Conservation (phyloP, 2,797 vertebrate genomes). For the Coranthus polyacanthus region DNA sequence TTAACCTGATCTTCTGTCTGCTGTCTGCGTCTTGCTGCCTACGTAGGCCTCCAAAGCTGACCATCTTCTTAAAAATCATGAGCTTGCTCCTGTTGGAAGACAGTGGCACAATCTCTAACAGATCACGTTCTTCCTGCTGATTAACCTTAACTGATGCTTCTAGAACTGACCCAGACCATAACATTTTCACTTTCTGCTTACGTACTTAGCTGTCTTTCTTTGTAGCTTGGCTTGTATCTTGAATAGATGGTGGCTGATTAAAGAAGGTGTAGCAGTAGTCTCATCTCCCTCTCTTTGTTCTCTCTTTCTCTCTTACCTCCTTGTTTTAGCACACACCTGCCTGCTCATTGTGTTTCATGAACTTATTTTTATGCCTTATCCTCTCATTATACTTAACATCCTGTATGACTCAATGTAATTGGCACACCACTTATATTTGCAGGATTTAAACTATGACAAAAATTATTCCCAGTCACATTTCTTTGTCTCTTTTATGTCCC, state of each 20-base stretch:
- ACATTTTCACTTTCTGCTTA: constrained; percentile 68
- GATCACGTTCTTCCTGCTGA: constrained; percentile 47
- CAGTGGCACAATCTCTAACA: constrained; percentile 44
- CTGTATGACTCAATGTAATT: constrained; percentile 17
- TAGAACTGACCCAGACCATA: constrained; percentile 51
- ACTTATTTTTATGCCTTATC: constrained; percentile 48
- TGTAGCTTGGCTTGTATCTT: constrained; percentile 28
- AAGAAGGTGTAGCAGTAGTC: constrained; percentile 29
- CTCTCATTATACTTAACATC: constrained; percentile 47
- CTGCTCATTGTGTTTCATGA: constrained; percentile 59
- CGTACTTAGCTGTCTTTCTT: constrained; percentile 49
- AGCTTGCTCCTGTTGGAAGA: constrained; percentile 35
- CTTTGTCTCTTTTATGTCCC: constrained; percentile 45
- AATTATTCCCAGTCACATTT: constrained; percentile 22
- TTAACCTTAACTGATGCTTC: constrained; percentile 58
- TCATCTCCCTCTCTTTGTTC: constrained; percentile 35
- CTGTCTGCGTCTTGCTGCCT: constrained; percentile 60
- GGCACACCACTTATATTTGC: constrained; percentile 1
- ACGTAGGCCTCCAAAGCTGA: constrained; percentile 40
- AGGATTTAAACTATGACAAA: constrained; percentile 16
- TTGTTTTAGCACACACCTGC: constrained; percentile 58
- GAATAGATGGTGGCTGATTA: constrained; percentile 46
- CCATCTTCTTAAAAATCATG: constrained; percentile 41
- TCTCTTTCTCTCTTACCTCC: constrained; percentile 32
- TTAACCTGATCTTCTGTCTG: constrained; percentile 42